A percentile compares a stretch with the other conserved stretches of the same genome.
phyloP scores from a whole-genome alignment of 2,113 vertebrate genomes.

The Pollimyrus isidori region DNA sequence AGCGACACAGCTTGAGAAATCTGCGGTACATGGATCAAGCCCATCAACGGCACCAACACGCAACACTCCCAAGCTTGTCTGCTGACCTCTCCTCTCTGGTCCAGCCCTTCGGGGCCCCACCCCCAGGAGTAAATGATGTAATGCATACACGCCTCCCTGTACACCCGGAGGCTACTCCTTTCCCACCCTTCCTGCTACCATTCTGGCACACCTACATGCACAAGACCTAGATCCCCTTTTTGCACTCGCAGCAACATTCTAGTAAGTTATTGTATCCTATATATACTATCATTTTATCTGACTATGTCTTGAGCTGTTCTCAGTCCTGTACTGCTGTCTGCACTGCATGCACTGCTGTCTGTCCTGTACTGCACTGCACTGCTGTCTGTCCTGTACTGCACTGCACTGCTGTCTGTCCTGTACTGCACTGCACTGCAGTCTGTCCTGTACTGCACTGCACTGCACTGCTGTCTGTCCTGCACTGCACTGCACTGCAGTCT shows the following conservation, averaged over 20 bases:
- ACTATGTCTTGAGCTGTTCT: background rate
- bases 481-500: too few species aligned
- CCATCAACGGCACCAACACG: background rate
- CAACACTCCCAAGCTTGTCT: background rate
- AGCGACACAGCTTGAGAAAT: background rate
- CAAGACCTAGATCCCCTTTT: background rate
- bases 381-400: too few species aligned
- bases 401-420: too few species aligned
- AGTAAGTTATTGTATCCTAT: background rate
- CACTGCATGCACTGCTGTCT: background rate
- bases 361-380: too few species aligned
- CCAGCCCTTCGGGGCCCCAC: background rate
- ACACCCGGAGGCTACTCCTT: background rate
- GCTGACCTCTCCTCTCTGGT: background rate
- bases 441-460: too few species aligned
- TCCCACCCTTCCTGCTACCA: background rate
- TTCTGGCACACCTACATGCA: background rate
- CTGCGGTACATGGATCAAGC: background rate
- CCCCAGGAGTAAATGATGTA: background rate
- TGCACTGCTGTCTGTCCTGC: too few species aligned
- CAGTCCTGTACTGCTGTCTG: too few species aligned
- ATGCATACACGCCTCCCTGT: slow-evolving; percentile 12
- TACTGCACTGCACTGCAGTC: too few species aligned
- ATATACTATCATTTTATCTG: background rate
- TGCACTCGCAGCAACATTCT: background rate